These are phyloP conservation scores for Ginglymostoma cirratum DNA, from an alignment of 2,113 vertebrate species.

Conservation along the genomic window DNA sequence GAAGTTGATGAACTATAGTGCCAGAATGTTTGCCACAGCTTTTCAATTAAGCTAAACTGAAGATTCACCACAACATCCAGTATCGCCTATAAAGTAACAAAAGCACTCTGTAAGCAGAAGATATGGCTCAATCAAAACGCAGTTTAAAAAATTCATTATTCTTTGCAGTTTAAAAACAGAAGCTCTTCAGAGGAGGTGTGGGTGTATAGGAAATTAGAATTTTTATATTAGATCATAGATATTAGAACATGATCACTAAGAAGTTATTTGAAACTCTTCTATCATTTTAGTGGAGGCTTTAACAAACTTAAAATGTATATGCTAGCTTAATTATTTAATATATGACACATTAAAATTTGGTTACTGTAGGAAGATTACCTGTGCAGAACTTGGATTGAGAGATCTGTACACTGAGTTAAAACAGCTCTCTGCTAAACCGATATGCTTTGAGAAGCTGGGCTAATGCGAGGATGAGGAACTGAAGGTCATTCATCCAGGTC, in stretches of 20 bases:
- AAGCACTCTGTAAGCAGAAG: neutral
- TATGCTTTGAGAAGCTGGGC: neutral
- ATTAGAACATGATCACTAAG: neutral
- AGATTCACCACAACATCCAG: conserved; percentile 74
- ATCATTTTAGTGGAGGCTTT: neutral
- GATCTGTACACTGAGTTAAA: neutral
- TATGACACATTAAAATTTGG: neutral
- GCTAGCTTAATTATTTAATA: neutral
- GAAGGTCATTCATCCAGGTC: neutral
- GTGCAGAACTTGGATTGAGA: neutral
- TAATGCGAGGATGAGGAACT: neutral
- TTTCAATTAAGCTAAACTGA: conserved; percentile 75
- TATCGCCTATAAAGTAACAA: conserved; percentile 61
- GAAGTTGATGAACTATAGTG: conserved; percentile 69
- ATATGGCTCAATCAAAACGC: neutral
- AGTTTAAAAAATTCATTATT: neutral
- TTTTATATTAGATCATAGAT: neutral
- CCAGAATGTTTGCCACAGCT: conserved; percentile 77
- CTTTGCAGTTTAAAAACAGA: neutral
- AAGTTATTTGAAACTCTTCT: neutral
- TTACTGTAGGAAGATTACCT: neutral
- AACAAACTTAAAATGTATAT: neutral
- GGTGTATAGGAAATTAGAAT: neutral
- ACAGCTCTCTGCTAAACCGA: neutral
- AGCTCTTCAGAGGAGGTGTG: neutral